These are phyloP conservation scores for Eupristina koningsbergeri DNA, from an alignment of 1,140 invertebrate species.

Conservation along the genomic window DNA sequence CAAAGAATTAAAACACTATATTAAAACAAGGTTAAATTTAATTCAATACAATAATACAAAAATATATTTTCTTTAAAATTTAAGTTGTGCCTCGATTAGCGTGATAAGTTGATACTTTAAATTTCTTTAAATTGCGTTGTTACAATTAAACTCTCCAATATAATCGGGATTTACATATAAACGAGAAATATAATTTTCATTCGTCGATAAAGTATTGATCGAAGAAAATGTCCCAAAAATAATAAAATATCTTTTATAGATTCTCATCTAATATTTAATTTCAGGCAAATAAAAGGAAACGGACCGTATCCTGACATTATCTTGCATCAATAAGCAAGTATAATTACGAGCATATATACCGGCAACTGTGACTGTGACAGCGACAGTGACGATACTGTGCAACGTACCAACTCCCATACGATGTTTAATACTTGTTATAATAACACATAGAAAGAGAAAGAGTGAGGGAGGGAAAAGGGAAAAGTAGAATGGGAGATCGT, in stretches of 20 bases:
- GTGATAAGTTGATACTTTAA: too few species aligned
- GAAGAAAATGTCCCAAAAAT: not conserved
- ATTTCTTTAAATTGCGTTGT: too few species aligned
- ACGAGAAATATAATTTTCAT: not conserved
- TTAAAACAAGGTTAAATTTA: too few species aligned
- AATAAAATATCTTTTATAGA: conserved; percentile 23
- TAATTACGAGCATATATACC: conserved; percentile 36
- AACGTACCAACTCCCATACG: conserved; percentile 6
- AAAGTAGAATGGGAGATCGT: not conserved
- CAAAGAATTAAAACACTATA: too few species aligned
- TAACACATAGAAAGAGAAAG: conserved; percentile 1
- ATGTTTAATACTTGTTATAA: conserved; percentile 50
- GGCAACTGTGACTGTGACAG: too few species aligned
- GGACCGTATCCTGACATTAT: conserved; percentile 36
- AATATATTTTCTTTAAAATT: too few species aligned
- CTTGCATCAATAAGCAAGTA: conserved; percentile 50
- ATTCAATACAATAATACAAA: too few species aligned
- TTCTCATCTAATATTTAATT: conserved; percentile 46
- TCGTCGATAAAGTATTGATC: not conserved
- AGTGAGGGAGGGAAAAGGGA: not conserved
- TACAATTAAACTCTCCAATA: not conserved
- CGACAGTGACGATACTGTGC: too few species aligned
- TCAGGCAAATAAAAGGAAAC: conserved; percentile 43
- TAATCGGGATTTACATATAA: not conserved
- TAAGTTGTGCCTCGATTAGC: too few species aligned